Conservation (phyloP, 2,888 invertebrate genomes). For the Baronia brevicornis region DNA sequence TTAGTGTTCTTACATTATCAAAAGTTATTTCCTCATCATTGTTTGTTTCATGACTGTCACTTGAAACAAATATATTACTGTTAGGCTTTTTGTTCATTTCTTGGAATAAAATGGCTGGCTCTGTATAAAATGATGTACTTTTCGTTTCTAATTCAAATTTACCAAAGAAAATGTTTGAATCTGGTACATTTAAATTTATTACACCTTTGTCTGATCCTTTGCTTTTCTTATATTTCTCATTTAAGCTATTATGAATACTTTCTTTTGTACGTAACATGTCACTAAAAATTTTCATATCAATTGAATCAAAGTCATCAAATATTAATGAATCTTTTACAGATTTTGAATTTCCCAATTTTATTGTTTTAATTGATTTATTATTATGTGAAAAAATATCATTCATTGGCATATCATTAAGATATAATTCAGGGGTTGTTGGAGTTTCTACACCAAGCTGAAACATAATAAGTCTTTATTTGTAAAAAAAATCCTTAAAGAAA, state of each 20-base stretch:
- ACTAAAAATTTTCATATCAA: conserved; percentile 46
- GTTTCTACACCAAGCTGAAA: conserved; percentile 67
- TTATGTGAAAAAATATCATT: conserved; percentile 51
- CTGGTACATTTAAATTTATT: no score
- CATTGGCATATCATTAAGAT: conserved; percentile 44
- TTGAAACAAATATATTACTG: conserved; percentile 51
- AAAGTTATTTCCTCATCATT: conserved; percentile 40
- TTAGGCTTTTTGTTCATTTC: conserved; percentile 61
- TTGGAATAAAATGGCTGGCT: conserved; percentile 55
- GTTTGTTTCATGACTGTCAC: conserved; percentile 36
- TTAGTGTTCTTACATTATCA: conserved; percentile 65
- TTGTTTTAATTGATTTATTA: conserved; percentile 47
- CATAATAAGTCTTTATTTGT: neutral
- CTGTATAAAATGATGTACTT: conserved; percentile 44
- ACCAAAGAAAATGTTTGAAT: conserved; percentile 39
- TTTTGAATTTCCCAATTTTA: conserved; percentile 35
- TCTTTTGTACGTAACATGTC: no score
- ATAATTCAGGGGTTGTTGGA: conserved; percentile 66
- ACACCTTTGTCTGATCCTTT: no score
- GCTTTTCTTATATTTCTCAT: no score
- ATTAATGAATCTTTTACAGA: conserved; percentile 45
- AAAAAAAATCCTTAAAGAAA: conserved; percentile 1
- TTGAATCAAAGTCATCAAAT: conserved; percentile 61
- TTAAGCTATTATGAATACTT: no score
- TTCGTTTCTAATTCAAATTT: conserved; percentile 42